Evolutionary conservation across 2,113 vertebrate species (phyloP), one percentile per base, ranked within the genome.

Genomic region (Polypterus senegalus): DNA sequence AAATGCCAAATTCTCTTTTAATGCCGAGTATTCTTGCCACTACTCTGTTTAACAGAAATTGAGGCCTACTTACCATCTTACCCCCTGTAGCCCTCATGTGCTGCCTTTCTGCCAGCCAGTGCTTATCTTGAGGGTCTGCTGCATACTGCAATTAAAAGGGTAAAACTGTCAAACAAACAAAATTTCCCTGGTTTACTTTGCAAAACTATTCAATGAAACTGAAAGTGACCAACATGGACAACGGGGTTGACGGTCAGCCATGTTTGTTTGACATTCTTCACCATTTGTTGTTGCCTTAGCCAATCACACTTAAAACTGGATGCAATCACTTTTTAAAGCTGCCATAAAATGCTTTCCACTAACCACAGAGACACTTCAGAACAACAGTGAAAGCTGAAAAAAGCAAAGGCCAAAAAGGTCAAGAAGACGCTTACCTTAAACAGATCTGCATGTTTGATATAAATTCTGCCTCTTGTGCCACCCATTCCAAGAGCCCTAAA

Each of bases 31-130:
- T 27, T 55, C 10, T 10, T 55, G 10, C 54, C 27, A 27, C 10
- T 10, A 4, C 4, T 55, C 54, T 27, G 10, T 55, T 55, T 27
- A 27, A 27, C 27, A 27, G 27, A 27, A 27, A 27, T 27, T 27
- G 27, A 27, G 27, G 27, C 27, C 27, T 27, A 77, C 89, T 92
- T 77, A 98, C 95, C 94, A 98, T 97, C 78, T 98, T 98, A n/a
- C 95, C 95, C 59, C 95, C 94, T 0, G 93, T 98, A 3, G 94
- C 94, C 70, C 91, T 88, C 94, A 98, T 97, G 80, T 98, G 91
- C 65, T 98, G 94, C 71, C 91, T 82, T 71, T 98, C 94, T 6
- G 94, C 90, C 74, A 98, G 83, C 96, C 96, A 98, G 76, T 98
- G 96, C 76, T 98, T 98, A 70, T 98, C 96, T 70, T 95, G 94